A percentile compares a stretch with the other conserved stretches of the same genome.
These are phyloP conservation scores for Alcedo quadribrachys DNA, from an alignment of 2,797 vertebrate species.

Conservation along the genomic window DNA sequence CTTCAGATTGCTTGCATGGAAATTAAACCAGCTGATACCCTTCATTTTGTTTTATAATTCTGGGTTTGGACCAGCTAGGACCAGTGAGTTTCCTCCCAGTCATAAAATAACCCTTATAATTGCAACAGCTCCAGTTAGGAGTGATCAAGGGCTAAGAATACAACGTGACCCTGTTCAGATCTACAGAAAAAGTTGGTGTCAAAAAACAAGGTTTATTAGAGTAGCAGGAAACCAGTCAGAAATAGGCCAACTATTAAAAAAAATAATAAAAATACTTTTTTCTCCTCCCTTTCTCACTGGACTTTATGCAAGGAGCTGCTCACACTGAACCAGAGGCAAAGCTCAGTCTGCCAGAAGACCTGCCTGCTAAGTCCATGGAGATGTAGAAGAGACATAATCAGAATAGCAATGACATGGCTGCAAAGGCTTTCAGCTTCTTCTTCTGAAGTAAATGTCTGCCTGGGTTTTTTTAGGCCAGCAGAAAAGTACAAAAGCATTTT, in stretches of 20 bases:
- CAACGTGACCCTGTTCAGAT: background rate
- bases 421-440: background rate
- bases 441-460: background rate
- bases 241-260: background rate
- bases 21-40: background rate
- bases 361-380: background rate
- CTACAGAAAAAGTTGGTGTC: background rate
- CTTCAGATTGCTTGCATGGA: background rate
- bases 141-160: background rate
- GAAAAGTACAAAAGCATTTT: background rate
- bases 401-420: background rate
- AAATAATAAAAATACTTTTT: background rate
- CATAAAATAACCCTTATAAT: background rate
- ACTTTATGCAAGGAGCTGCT: background rate
- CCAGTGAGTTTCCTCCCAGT: background rate
- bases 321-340: slow-evolving; percentile 7
- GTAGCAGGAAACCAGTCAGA: background rate
- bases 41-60: background rate
- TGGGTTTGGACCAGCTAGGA: background rate
- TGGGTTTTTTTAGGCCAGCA: background rate
- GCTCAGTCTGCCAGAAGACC: background rate
- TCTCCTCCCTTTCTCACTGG: background rate
- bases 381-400: background rate
- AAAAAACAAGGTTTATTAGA: background rate
- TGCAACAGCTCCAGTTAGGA: background rate